These are phyloP conservation scores for Ageneiosus marmoratus DNA, from an alignment of 2,113 vertebrate species.

Conservation along the genomic window DNA sequence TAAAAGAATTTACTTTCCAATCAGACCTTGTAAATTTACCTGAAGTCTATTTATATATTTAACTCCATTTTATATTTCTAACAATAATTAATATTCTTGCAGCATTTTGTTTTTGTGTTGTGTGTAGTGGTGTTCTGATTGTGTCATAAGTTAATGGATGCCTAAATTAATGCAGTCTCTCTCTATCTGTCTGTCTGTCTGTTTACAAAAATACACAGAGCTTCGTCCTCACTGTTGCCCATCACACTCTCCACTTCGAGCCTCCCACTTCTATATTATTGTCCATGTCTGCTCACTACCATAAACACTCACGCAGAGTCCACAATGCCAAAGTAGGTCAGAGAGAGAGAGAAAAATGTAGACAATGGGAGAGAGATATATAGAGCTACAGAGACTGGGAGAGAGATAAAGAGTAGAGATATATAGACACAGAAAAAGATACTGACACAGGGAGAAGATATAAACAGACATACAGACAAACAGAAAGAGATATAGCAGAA, in stretches of 20 bases:
- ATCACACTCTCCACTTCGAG: background rate
- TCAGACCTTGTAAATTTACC: too few relatives aligned
- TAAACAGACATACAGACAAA: background rate
- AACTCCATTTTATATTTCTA: too few relatives aligned
- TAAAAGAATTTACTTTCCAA: too few relatives aligned
- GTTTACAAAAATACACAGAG: background rate
- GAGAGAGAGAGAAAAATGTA: background rate
- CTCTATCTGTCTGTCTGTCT: too few relatives aligned
- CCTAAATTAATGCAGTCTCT: too few relatives aligned
- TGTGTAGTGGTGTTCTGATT: too few relatives aligned
- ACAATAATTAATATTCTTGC: too few relatives aligned
- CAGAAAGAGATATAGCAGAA: background rate
- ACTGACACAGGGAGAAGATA: background rate
- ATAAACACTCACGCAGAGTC: background rate
- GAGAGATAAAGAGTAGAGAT: background rate
- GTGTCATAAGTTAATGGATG: too few relatives aligned
- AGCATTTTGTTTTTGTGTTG: too few relatives aligned
- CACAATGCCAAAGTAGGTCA: slow-evolving; percentile 20
- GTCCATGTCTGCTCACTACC: background rate
- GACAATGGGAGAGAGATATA: background rate
- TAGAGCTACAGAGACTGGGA: background rate
- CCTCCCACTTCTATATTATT: background rate
- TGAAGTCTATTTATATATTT: too few relatives aligned
- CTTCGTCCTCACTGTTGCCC: background rate
- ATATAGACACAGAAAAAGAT: background rate